A percentile compares a stretch with the other conserved stretches of the same genome.
Evolutionary conservation across 2,888 invertebrate genomes (phyloP).

Genomic region (Andrena dorsata): DNA sequence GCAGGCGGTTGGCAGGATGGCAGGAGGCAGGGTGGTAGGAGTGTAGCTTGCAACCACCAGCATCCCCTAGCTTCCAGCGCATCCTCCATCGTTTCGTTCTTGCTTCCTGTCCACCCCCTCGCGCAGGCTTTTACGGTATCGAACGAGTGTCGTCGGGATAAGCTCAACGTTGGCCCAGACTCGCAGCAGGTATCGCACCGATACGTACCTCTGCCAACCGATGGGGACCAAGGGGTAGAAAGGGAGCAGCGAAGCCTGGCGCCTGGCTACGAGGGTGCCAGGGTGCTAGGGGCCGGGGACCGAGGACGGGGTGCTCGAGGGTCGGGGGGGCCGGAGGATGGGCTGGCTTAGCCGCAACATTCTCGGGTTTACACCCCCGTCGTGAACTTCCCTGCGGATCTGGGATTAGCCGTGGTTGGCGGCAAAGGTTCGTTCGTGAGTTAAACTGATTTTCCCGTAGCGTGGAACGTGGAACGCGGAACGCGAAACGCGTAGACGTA

Average conservation of each 20-base stretch:
- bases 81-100: conserved; percentile 51
- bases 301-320: too few species aligned
- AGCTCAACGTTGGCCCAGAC: conserved; percentile 52
- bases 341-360: conserved; percentile 74
- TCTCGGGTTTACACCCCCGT: conserved; percentile 75
- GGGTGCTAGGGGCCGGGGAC: too few species aligned
- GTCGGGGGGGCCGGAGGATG: conserved; percentile 4
- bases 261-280: too few species aligned
- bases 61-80: conserved; percentile 36
- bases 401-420: conserved; percentile 70
- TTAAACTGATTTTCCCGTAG: conserved; percentile 68
- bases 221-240: conserved; percentile 36
- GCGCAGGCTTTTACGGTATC: conserved; percentile 71
- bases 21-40: not conserved
- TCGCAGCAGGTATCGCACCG: conserved; percentile 57
- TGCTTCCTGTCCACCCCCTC: conserved; percentile 46
- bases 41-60: conserved; percentile 33
- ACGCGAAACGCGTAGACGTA: conserved; percentile 29
- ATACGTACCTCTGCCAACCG: conserved; percentile 43
- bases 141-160: conserved; percentile 72
- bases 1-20: conserved; percentile 8
- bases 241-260: too few species aligned
- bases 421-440: conserved; percentile 62
- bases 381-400: conserved; percentile 70
- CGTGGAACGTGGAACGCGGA: not conserved